A percentile compares a stretch with the other conserved stretches of the same genome.
These are phyloP conservation scores for Sardina pilchardus DNA, from an alignment of 2,113 vertebrate species.

Conservation along the genomic window DNA sequence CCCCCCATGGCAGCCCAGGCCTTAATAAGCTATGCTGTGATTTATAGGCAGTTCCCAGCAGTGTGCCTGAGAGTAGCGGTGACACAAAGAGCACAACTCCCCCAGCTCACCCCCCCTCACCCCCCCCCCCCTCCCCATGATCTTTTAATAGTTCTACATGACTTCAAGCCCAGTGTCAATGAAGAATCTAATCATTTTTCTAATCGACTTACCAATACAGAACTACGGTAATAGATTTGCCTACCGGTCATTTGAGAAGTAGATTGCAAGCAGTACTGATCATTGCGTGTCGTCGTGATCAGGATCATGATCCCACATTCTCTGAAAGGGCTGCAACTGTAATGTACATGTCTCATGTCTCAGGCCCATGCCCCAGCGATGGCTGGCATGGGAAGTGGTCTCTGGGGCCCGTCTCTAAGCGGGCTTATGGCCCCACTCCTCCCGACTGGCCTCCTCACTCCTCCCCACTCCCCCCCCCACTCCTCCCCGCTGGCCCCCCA, in stretches of 20 bases:
- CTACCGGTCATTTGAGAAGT: not conserved
- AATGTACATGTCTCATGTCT: not conserved
- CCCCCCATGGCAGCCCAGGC: slow-evolving; percentile 44
- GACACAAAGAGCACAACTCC: slow-evolving; percentile 58
- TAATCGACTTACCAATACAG: too few species aligned
- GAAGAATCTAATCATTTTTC: not conserved
- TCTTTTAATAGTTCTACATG: slow-evolving; percentile 59
- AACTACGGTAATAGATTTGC: too few species aligned
- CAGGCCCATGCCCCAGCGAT: too few species aligned
- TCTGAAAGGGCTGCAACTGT: not conserved
- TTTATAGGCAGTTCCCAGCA: slow-evolving; percentile 68
- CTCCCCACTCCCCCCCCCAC: slow-evolving; percentile 26
- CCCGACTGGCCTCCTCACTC: slow-evolving; percentile 26
- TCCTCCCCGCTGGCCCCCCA: slow-evolving; percentile 26
- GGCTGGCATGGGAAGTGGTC: not conserved
- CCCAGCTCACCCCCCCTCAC: not conserved
- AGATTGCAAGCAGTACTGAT: too few species aligned
- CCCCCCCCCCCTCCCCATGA: slow-evolving; percentile 47
- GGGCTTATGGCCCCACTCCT: slow-evolving; percentile 27
- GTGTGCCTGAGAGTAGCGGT: slow-evolving; percentile 56
- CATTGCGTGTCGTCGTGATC: not conserved
- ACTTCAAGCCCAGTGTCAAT: not conserved
- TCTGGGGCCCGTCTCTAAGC: not conserved
- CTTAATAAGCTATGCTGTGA: slow-evolving; percentile 68
- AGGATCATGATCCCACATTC: not conserved